Evolutionary conservation across 2,113 vertebrate species (phyloP).

Genomic region (Drymodes brunneopygia): DNA sequence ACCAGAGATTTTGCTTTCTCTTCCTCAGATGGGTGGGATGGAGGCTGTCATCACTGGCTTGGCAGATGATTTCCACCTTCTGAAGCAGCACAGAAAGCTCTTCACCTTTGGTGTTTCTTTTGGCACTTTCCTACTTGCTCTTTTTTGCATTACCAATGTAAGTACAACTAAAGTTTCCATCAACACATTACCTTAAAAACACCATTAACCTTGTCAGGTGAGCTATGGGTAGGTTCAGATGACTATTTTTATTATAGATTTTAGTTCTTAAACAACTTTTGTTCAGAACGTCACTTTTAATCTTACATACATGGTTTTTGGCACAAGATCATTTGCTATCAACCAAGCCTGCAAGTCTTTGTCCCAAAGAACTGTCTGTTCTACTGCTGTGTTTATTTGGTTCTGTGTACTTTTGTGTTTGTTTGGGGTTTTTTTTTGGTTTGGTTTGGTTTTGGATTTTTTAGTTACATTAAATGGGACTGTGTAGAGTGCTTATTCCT

Average conservation of each 20-base stretch:
- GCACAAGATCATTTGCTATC: not conserved
- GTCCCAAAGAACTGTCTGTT: not conserved
- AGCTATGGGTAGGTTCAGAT: not conserved
- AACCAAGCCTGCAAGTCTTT: not conserved
- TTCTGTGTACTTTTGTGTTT: not conserved
- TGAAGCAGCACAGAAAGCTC: constrained; percentile 90
- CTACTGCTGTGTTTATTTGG: not conserved
- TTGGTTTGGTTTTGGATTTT: not conserved
- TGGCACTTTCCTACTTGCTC: constrained; percentile 88
- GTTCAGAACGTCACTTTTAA: not conserved
- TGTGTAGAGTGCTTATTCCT: not conserved
- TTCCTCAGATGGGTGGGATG: constrained; percentile 95
- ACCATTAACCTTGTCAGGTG: not conserved
- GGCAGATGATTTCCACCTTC: constrained; percentile 90
- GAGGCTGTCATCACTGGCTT: constrained; percentile 96
- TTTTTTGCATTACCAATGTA: constrained; percentile 93
- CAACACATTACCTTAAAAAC: not conserved
- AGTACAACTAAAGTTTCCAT: constrained; percentile 52
- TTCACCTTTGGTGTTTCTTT: constrained; percentile 88
- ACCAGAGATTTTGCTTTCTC: not conserved
- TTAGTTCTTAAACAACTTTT: not conserved
- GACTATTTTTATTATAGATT: not conserved
- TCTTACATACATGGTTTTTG: not conserved
- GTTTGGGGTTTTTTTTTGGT: not conserved
- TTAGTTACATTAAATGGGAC: not conserved